Base-by-base conservation (phyloP, 2,888 invertebrate genomes). In the Parapristionchus giblindavisi region DNA sequence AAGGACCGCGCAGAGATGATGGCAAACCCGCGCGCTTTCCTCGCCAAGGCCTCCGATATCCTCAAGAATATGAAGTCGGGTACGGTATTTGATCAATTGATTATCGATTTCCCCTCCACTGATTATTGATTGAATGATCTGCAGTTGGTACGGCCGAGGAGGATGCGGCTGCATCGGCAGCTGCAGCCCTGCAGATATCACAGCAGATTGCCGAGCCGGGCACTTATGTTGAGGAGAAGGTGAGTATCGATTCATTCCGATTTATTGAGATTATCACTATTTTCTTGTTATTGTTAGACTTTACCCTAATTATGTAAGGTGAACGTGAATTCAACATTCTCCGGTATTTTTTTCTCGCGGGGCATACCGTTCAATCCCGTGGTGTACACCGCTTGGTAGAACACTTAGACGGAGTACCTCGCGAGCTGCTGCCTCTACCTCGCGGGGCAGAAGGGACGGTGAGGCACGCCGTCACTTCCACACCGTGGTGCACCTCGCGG, bases 141-240 rank as follows among this genome's bases (percentile, higher is more conserved):
- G n/a, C 43, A 65, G 63, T 27, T 43, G 40, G 43, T 4, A 43
- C 43, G 29, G 63, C 40, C 27, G 63, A 65, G 29, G 63, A 65
- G 14, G 56, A 54, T 54, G 17, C 66, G 3, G 29, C 14, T 38
- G 6, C 66, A 3, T n/a, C 71, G 1, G 32, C 40, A 6, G 54
- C 34, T 21, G 14, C 32, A 11, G 60, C 73, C 0, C 14, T 61
- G 2, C 61, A 61, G 14, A 60, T 61, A 3, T 38, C 60, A 27
- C 61, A 73, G 48, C 48, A 73, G 11, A 8, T 61, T 27, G 73
- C 51, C n/a, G 73, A 73, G 32, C 71, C 71, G 2, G 73, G 61
- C 63, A 65, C 63, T 6, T 61, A 61, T 27, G 34, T 32, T n/a
- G 73, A 73, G 34, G 73, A 73, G 36, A 34, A 27, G 48, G 61